Percentiles rank a stretch among this genome's conserved stretches.
phyloP scores from a whole-genome alignment of 1,140 invertebrate genomes.

The Drosophila suzukii region DNA sequence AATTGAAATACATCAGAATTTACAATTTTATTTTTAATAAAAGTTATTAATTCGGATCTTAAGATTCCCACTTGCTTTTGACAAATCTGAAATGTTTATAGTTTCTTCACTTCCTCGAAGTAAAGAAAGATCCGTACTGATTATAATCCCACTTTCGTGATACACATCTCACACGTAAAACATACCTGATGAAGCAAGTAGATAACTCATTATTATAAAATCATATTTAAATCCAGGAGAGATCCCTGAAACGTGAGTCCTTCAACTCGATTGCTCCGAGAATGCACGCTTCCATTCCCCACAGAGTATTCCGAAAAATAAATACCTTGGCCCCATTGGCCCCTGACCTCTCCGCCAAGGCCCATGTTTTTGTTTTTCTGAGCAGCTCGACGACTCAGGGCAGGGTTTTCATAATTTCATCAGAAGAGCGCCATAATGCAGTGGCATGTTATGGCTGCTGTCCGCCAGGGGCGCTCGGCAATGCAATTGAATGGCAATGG shows the following conservation, averaged over 20 bases:
- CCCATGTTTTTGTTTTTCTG: conserved; percentile 30
- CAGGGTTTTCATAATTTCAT: conserved; percentile 80
- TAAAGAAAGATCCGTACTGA: too few relatives aligned
- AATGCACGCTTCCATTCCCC: neutral
- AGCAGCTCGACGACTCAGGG: conserved; percentile 21
- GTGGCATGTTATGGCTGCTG: conserved; percentile 65
- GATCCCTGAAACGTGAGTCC: neutral
- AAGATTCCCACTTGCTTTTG: too few relatives aligned
- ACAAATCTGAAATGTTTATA: too few relatives aligned
- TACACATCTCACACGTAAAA: too few relatives aligned
- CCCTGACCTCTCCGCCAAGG: conserved; percentile 46
- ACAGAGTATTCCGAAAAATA: conserved; percentile 40
- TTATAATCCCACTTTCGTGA: too few relatives aligned
- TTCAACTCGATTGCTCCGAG: too few relatives aligned
- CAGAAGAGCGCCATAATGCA: conserved; percentile 77
- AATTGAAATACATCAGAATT: too few relatives aligned
- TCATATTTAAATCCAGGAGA: neutral
- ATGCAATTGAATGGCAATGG: conserved; percentile 77
- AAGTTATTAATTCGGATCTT: too few relatives aligned
- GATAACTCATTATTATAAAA: neutral
- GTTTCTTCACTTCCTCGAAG: too few relatives aligned
- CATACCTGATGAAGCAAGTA: neutral
- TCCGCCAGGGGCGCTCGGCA: conserved; percentile 67
- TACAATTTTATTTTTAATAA: too few relatives aligned
- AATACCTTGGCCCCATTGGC: conserved; percentile 61